Percentiles rank a stretch among this genome's conserved stretches.
These are phyloP conservation scores for Lymantria dispar DNA, from an alignment of 2,888 invertebrate genomes.

Conservation along the genomic window DNA sequence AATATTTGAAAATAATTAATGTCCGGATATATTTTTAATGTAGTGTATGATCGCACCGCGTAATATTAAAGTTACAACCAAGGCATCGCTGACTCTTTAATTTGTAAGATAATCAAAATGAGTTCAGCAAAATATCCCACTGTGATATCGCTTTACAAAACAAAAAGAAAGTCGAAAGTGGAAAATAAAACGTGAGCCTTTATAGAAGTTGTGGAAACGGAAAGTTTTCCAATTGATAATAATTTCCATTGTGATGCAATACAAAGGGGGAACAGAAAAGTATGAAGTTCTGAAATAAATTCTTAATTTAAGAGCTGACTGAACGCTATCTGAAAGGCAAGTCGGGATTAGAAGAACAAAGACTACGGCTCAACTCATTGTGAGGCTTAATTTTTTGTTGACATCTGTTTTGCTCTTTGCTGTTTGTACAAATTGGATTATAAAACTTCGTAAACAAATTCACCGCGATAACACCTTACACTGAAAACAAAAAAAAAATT, in stretches of 20 bases:
- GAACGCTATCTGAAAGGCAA: constrained; percentile 74
- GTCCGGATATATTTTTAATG: constrained; percentile 23
- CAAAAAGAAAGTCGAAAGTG: constrained; percentile 60
- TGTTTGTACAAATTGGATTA: constrained; percentile 51
- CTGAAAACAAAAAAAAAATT: no score
- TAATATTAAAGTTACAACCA: constrained; percentile 9
- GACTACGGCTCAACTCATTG: constrained; percentile 55
- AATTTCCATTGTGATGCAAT: constrained; percentile 77
- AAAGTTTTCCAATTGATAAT: constrained; percentile 79
- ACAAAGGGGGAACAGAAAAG: constrained; percentile 71
- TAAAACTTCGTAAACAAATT: constrained; percentile 42
- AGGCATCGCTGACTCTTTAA: constrained; percentile 24
- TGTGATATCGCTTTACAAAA: constrained; percentile 45
- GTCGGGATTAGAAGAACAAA: constrained; percentile 75
- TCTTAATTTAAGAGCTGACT: constrained; percentile 78
- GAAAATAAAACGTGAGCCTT: constrained; percentile 69
- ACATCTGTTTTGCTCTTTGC: constrained; percentile 60
- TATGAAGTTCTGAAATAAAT: constrained; percentile 79
- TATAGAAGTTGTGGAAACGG: constrained; percentile 63
- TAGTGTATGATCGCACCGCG: constrained; percentile 23
- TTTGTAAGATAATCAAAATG: constrained; percentile 40
- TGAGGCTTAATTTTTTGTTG: constrained; percentile 62
- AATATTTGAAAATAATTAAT: constrained; percentile 54
- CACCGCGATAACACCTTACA: background rate
- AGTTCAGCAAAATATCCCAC: constrained; percentile 39